These are phyloP conservation scores for Sebastiscus albofasciatus DNA, from an alignment of 2,797 vertebrate species.

Conservation along the genomic window DNA sequence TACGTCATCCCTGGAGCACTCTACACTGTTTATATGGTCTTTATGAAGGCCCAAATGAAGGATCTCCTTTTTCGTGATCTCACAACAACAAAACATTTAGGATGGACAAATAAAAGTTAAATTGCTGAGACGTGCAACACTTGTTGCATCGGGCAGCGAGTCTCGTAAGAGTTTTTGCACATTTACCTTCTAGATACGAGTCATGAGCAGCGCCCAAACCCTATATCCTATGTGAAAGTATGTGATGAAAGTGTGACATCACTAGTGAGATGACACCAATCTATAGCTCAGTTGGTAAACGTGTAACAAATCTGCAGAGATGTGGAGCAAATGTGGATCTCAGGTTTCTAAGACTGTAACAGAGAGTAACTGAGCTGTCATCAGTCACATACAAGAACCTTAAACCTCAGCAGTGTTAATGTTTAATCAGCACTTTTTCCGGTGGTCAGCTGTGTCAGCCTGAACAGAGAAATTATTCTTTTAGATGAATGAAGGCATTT, in stretches of 20 bases:
- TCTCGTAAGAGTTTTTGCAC: no score
- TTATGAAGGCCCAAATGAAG: no score
- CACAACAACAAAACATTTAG: no score
- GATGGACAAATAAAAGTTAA: no score
- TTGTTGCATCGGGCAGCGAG: no score
- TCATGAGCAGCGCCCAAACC: no score
- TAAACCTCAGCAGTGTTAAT: neutral
- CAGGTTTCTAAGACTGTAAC: neutral
- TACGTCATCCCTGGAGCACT: no score
- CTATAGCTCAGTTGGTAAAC: neutral
- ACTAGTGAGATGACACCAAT: neutral
- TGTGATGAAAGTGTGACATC: neutral
- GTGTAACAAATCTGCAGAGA: neutral
- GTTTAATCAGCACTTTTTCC: constrained; percentile 1
- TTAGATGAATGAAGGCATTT: neutral
- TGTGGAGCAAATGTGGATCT: no score
- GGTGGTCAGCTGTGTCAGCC: neutral
- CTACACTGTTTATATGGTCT: no score
- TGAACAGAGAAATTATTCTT: neutral
- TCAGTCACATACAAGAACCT: neutral
- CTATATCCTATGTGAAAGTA: neutral
- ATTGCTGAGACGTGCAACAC: no score
- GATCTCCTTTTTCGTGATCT: no score
- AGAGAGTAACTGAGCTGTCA: neutral
- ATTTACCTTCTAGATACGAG: no score